A percentile compares a stretch with the other conserved stretches of the same genome.
Conservation (phyloP, 2,888 invertebrate species). For the Linnaemya vulpina region DNA sequence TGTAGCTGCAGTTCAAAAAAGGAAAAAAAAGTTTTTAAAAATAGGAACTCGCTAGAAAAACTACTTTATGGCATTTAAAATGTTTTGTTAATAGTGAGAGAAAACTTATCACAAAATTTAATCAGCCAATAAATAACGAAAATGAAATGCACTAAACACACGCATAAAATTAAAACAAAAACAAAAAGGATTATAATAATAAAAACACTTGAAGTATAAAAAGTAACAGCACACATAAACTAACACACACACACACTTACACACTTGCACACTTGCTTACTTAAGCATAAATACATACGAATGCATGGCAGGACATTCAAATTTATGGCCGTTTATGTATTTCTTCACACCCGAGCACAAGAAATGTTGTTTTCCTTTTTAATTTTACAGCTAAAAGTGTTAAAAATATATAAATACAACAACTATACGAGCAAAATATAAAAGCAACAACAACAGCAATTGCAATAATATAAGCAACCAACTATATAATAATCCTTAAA, state of each 20-base stretch:
- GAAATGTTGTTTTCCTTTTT: slow-evolving; percentile 16
- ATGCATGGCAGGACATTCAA: slow-evolving; percentile 41
- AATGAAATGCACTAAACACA: slow-evolving; percentile 13
- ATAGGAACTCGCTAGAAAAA: background rate
- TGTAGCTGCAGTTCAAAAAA: background rate
- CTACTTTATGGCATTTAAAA: slow-evolving; percentile 17
- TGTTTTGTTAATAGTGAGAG: slow-evolving; percentile 31
- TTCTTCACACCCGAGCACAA: slow-evolving; percentile 20
- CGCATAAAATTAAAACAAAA: slow-evolving; percentile 16
- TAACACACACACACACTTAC: background rate
- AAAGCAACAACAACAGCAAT: slow-evolving; percentile 39
- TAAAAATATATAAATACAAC: slow-evolving; percentile 48
- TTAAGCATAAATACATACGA: background rate
- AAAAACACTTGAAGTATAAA: slow-evolving; percentile 6
- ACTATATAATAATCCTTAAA: slow-evolving; percentile 69
- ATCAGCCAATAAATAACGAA: slow-evolving; percentile 45
- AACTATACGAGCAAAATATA: slow-evolving; percentile 29
- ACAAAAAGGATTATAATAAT: slow-evolving; percentile 8
- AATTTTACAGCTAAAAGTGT: slow-evolving; percentile 54
- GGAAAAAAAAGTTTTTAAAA: background rate
- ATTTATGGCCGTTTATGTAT: slow-evolving; percentile 45
- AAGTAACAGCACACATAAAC: background rate
- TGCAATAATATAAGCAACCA: slow-evolving; percentile 36
- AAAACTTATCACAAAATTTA: slow-evolving; percentile 53
- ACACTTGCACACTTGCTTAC: background rate